These are phyloP conservation scores for Drosophila pseudotalamancana DNA, from an alignment of 2,888 invertebrate species.

Conservation along the genomic window DNA sequence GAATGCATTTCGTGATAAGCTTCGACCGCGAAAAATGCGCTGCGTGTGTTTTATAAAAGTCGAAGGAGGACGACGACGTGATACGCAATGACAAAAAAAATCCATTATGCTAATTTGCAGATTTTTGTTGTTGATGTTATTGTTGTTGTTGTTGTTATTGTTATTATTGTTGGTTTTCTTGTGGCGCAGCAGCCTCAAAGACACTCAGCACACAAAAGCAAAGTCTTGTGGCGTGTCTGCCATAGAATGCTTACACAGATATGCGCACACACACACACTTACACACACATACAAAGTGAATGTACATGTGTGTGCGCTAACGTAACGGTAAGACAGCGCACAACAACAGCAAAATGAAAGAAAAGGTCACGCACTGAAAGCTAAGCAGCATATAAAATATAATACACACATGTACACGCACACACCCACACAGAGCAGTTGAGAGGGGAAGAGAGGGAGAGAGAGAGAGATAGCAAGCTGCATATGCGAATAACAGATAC, in stretches of 20 bases:
- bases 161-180: slow-evolving; percentile 27
- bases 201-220: slow-evolving; percentile 54
- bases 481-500: slow-evolving; percentile 8
- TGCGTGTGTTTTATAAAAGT: slow-evolving; percentile 50
- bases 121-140: slow-evolving; percentile 37
- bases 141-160: slow-evolving; percentile 16
- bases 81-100: slow-evolving; percentile 67
- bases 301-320: background rate
- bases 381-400: slow-evolving; percentile 77
- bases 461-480: background rate
- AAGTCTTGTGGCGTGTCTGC: slow-evolving; percentile 59
- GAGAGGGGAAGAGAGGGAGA: background rate
- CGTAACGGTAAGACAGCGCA: slow-evolving; percentile 34
- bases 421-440: slow-evolving; percentile 3
- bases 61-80: slow-evolving; percentile 27
- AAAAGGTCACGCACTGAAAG: slow-evolving; percentile 78
- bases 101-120: slow-evolving; percentile 80
- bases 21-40: slow-evolving; percentile 57
- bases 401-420: slow-evolving; percentile 40
- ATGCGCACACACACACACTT: background rate
- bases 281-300: background rate
- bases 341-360: slow-evolving; percentile 62
- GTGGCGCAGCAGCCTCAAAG: slow-evolving; percentile 60
- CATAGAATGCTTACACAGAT: slow-evolving; percentile 13
- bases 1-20: slow-evolving; percentile 77